These are phyloP conservation scores for Nycticorax nycticorax DNA, from an alignment of 2,113 vertebrate genomes.

Conservation along the genomic window DNA sequence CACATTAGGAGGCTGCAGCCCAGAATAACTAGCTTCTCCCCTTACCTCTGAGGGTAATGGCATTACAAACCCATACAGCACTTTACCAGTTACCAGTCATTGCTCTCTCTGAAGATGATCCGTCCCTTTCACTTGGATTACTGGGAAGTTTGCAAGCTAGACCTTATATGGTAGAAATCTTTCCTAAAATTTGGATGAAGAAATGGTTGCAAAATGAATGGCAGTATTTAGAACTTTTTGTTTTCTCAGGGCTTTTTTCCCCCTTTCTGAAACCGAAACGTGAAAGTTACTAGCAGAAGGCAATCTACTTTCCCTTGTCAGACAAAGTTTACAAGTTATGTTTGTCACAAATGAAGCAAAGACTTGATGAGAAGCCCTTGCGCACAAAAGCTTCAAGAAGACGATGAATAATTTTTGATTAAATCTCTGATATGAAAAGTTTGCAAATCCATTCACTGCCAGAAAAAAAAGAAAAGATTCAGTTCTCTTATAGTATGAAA, in stretches of 20 bases:
- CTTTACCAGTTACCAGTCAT: background rate
- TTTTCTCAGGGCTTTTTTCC: background rate
- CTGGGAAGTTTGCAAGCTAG: background rate
- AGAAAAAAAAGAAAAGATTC: background rate
- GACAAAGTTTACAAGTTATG: slow-evolving; percentile 40
- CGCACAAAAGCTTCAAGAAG: slow-evolving; percentile 42
- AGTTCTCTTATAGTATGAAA: background rate
- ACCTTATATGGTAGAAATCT: background rate
- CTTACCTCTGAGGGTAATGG: slow-evolving; percentile 8
- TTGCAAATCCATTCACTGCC: background rate
- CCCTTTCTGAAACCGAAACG: background rate
- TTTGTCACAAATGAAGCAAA: slow-evolving; percentile 36
- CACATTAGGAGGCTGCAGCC: background rate
- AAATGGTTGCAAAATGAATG: background rate
- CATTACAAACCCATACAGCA: slow-evolving; percentile 1
- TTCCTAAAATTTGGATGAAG: background rate
- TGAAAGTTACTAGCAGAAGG: slow-evolving; percentile 29
- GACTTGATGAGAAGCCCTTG: slow-evolving; percentile 7
- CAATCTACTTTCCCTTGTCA: slow-evolving; percentile 38
- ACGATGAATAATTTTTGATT: slow-evolving; percentile 38
- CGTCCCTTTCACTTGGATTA: background rate
- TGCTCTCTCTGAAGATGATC: background rate
- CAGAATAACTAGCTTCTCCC: background rate
- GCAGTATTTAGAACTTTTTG: background rate
- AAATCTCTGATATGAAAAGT: slow-evolving; percentile 33